Percentiles rank a stretch among this genome's conserved stretches.
Conservation (phyloP, 2,888 invertebrate genomes). For the Cerceris rybyensis region DNA sequence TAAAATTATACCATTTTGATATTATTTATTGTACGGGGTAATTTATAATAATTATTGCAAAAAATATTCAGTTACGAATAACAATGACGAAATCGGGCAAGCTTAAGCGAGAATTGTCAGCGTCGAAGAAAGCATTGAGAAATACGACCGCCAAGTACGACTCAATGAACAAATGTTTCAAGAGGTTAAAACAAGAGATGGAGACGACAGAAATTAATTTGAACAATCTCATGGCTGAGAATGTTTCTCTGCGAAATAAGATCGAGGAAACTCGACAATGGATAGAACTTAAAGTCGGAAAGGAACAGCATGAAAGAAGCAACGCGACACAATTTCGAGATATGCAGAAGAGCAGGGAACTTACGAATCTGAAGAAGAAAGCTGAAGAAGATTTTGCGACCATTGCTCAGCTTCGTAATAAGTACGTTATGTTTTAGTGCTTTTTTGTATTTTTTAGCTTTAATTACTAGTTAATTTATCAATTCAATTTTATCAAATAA, state of each 20-base stretch:
- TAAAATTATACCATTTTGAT: too few relatives aligned
- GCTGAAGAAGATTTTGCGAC: conserved; percentile 63
- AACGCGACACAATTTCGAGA: conserved; percentile 56
- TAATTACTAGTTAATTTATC: too few relatives aligned
- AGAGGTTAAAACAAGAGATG: conserved; percentile 60
- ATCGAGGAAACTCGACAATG: conserved; percentile 66
- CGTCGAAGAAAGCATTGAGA: conserved; percentile 40
- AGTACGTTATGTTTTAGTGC: conserved; percentile 35
- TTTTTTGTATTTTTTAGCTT: background rate
- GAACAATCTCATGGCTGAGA: conserved; percentile 66
- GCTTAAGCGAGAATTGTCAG: conserved; percentile 57
- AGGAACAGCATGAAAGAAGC: conserved; percentile 59
- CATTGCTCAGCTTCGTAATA: conserved; percentile 62
- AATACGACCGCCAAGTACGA: conserved; percentile 57
- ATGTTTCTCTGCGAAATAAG: conserved; percentile 58
- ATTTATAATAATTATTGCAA: background rate
- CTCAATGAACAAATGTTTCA: conserved; percentile 55
- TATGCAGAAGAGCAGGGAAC: conserved; percentile 59
- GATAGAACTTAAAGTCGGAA: conserved; percentile 55
- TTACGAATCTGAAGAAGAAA: conserved; percentile 66
- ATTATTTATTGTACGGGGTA: background rate
- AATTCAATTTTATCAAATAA: background rate
- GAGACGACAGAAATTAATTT: conserved; percentile 59
- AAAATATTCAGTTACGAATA: conserved; percentile 57
- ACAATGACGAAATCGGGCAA: conserved; percentile 48